These are phyloP conservation scores for Hypomesus transpacificus DNA, from an alignment of 2,113 vertebrate genomes.

Conservation along the genomic window DNA sequence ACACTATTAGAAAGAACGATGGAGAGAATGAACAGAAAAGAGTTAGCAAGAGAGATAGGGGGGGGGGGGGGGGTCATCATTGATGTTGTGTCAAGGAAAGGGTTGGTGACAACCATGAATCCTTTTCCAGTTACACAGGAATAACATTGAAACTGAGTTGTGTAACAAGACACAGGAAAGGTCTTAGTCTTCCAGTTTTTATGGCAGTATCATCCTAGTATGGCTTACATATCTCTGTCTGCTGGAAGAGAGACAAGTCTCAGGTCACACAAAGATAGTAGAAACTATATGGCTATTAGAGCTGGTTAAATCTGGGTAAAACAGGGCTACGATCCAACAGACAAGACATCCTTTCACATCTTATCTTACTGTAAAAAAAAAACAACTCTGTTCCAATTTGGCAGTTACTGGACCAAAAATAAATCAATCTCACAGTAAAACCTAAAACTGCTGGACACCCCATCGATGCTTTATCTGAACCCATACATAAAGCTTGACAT, in stretches of 20 bases:
- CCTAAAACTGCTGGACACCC: background rate
- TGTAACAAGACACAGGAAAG: background rate
- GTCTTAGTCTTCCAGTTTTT: slow-evolving; percentile 1
- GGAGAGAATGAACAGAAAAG: background rate
- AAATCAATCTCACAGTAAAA: background rate
- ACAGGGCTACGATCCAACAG: background rate
- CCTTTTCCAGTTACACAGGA: background rate
- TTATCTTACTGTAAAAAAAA: too few species aligned
- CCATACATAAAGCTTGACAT: too few species aligned
- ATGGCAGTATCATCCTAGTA: background rate
- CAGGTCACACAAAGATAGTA: background rate
- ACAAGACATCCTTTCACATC: background rate
- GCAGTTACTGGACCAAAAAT: background rate
- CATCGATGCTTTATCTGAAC: too few species aligned
- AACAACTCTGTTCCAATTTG: background rate
- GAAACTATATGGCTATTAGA: background rate
- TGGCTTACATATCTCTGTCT: background rate
- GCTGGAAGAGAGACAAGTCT: background rate
- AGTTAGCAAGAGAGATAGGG: background rate
- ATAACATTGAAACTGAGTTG: background rate
- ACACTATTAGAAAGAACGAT: background rate
- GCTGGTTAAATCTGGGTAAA: background rate
- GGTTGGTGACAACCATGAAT: background rate
- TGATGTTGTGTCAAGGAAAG: background rate
- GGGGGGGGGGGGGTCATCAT: background rate